Percentiles rank a stretch among this genome's conserved stretches.
phyloP scores from a whole-genome alignment of 2,888 invertebrate species.

The Pediacus dermestoides region DNA sequence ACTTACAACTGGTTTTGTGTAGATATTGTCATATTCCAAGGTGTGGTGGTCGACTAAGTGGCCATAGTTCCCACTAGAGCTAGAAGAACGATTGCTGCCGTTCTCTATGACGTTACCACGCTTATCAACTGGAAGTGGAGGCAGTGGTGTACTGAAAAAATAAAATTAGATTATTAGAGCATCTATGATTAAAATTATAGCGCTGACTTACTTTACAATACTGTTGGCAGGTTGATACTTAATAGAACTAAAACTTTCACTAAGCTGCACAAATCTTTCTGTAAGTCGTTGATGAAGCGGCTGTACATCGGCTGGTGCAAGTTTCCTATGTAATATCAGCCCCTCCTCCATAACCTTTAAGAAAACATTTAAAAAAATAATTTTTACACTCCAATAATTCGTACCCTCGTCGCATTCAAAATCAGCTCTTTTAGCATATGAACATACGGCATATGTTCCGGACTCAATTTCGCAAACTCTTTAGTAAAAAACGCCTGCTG shows the following conservation, averaged over 20 bases:
- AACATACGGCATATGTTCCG: conserved; percentile 58
- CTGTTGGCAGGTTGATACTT: conserved; percentile 72
- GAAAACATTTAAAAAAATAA: conserved; percentile 1
- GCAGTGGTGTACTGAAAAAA: conserved; percentile 68
- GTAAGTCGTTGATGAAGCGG: conserved; percentile 86
- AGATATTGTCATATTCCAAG: conserved; percentile 55
- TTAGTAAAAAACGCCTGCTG: conserved; percentile 89
- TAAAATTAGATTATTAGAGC: too few species aligned
- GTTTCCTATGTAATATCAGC: conserved; percentile 75
- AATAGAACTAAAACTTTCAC: conserved; percentile 70
- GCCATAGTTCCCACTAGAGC: conserved; percentile 54
- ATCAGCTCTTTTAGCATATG: conserved; percentile 64
- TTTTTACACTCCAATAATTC: conserved; percentile 12
- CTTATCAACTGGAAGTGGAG: conserved; percentile 72
- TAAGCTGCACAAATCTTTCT: conserved; percentile 81
- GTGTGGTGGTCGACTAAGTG: conserved; percentile 51
- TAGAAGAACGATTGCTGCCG: conserved; percentile 44
- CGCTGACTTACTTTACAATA: conserved; percentile 68
- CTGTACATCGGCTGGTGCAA: conserved; percentile 85
- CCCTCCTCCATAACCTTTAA: conserved; percentile 70
- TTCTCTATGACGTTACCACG: conserved; percentile 42
- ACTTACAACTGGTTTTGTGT: conserved; percentile 68
- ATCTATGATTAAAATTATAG: conserved; percentile 31
- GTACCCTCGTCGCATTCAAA: conserved; percentile 68
- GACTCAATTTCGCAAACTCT: conserved; percentile 65